Evolutionary conservation across 2,797 vertebrate genomes (phyloP).

Genomic region (Philypnodon macrostomus): DNA sequence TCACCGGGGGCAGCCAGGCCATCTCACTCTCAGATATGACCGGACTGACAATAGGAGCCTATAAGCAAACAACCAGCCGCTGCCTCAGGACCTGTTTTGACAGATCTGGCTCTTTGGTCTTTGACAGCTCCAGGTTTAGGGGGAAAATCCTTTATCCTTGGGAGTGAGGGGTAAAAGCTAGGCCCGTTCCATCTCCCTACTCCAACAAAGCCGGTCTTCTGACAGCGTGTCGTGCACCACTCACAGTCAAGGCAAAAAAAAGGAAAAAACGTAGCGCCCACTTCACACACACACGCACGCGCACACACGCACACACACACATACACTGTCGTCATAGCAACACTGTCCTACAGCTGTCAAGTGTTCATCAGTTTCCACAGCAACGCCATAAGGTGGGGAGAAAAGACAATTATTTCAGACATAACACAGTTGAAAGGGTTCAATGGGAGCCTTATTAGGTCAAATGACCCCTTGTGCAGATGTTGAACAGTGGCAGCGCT

Average conservation of each 20-base stretch:
- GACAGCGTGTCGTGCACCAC: slow-evolving; percentile 46
- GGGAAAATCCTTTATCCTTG: slow-evolving; percentile 45
- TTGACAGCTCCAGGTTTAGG: slow-evolving; percentile 51
- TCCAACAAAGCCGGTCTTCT: slow-evolving; percentile 51
- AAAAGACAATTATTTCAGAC: slow-evolving; percentile 70
- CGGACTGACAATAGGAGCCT: slow-evolving; percentile 45
- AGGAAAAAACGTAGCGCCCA: slow-evolving; percentile 3
- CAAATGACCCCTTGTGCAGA: slow-evolving; percentile 52
- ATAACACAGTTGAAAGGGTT: slow-evolving; percentile 64
- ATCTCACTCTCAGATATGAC: slow-evolving; percentile 14
- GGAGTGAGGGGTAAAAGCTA: slow-evolving; percentile 37
- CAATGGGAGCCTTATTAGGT: slow-evolving; percentile 62
- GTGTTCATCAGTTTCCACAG: slow-evolving; percentile 80
- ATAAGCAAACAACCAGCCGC: slow-evolving; percentile 34
- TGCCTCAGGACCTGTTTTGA: slow-evolving; percentile 55
- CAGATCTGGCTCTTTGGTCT: slow-evolving; percentile 53
- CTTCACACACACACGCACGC: slow-evolving; percentile 10
- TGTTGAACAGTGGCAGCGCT: slow-evolving; percentile 38
- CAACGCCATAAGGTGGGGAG: slow-evolving; percentile 69
- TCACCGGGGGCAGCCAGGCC: slow-evolving; percentile 18
- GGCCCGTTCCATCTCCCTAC: slow-evolving; percentile 43
- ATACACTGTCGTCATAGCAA: slow-evolving; percentile 70
- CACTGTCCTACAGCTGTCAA: slow-evolving; percentile 72
- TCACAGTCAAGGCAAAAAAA: slow-evolving; percentile 21
- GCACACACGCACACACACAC: slow-evolving; percentile 7